Evolutionary conservation across 2,888 invertebrate genomes (phyloP), one percentile per base, ranked within the genome.

Genomic region (Odontothrips loti): DNA sequence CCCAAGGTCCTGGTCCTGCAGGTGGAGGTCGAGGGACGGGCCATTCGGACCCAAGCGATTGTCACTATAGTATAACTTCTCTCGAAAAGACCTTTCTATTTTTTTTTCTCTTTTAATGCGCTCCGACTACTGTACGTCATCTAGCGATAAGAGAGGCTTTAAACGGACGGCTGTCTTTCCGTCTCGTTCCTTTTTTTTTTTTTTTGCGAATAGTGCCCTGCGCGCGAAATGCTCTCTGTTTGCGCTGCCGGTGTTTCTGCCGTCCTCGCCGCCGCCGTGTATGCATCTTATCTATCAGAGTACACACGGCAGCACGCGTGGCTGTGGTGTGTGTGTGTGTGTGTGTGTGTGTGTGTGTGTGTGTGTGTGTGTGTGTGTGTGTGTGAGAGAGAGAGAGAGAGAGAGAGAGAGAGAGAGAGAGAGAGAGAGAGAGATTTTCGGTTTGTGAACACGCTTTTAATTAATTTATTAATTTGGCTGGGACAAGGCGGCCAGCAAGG

Each of bases 1-100:
- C 88, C 89, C 81, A 88, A 89, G 82, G 89, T 89, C 85, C 86
- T 87, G 89, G 88, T 89, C 89, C 86, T 23, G 23, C 68, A 23
- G 68, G 15, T 51, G 51, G 12, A 20, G 51, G 48, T 48, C 48
- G 48, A 48, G 48, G 48, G 48, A 15, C n/a, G n/a, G 34, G 34
- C 34, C 34, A 43, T 6, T 43, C 34, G 34, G 34, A 4, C 34
- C 34, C 6, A 51, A 51, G 2, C 51, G 20, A 51, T 20, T 51
- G 51, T 17, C 51, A 51, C 20, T 48, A 11, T 48, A 11, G 48
- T 48, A 48, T 48, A 48, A 9, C 48, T 48, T 48, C 10, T 48
- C 48, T 48, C n/a, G n/a, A n/a, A n/a, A n/a, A n/a, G n/a, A n/a
- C n/a, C n/a, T n/a, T n/a, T n/a, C n/a, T n/a, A n/a, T n/a, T n/a